phyloP scores from a whole-genome alignment of 2,888 invertebrate genomes.

The Melanostoma mellinum region DNA sequence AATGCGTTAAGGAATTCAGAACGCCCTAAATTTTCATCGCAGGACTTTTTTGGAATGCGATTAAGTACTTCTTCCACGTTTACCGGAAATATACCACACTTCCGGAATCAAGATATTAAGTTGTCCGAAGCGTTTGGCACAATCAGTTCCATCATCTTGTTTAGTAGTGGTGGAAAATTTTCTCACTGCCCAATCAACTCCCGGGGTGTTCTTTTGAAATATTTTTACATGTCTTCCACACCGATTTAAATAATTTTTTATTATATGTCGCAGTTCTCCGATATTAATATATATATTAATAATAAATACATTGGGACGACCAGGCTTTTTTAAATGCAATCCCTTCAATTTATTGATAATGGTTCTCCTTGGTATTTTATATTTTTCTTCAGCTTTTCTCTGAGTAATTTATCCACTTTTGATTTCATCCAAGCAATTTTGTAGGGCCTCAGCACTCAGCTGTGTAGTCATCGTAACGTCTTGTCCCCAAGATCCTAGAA shows the following conservation, averaged over 20 bases:
- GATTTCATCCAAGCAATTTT: conserved; percentile 20
- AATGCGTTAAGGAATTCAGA: conserved; percentile 17
- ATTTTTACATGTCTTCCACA: no score
- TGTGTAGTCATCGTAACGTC: conserved; percentile 18
- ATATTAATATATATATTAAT: no score
- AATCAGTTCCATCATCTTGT: no score
- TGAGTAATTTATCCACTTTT: conserved; percentile 19
- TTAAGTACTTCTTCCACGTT: conserved; percentile 14
- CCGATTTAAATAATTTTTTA: no score
- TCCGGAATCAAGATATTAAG: not conserved
- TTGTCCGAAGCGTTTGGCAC: not conserved
- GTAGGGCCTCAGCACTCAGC: conserved; percentile 8
- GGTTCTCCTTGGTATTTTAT: conserved; percentile 22
- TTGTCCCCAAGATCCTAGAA: conserved; percentile 20
- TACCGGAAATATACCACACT: not conserved
- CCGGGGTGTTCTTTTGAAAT: conserved; percentile 1
- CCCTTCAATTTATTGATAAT: conserved; percentile 17
- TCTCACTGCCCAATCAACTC: not conserved
- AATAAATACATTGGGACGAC: no score
- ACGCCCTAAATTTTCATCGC: conserved; percentile 4
- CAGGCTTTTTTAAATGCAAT: conserved; percentile 6
- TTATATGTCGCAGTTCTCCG: no score
- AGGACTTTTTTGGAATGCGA: conserved; percentile 19
- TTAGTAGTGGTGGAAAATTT: no score
- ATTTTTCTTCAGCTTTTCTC: conserved; percentile 14